These are phyloP conservation scores for Sesia apiformis DNA, from an alignment of 2,888 invertebrate species.

Conservation along the genomic window DNA sequence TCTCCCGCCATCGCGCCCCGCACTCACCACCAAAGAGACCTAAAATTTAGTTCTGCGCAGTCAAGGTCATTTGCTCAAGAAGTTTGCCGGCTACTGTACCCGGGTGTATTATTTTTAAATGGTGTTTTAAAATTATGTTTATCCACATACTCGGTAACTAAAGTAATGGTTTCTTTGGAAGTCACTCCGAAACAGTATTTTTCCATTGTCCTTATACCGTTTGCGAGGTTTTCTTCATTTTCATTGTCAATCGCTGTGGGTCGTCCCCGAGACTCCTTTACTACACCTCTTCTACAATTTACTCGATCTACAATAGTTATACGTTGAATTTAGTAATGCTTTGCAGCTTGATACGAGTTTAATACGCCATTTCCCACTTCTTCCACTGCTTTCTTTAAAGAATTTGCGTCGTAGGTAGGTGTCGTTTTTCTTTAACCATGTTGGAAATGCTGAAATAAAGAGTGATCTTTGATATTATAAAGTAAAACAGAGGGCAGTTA, in stretches of 20 bases:
- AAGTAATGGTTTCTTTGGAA: constrained; percentile 4
- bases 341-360: constrained; percentile 12
- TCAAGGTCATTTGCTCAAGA: no score
- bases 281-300: constrained; percentile 7
- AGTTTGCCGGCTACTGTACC: no score
- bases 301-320: constrained; percentile 11
- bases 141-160: constrained; percentile 11
- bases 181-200: constrained; percentile 10
- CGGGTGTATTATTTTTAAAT: constrained; percentile 23
- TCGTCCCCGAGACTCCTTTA: constrained; percentile 6
- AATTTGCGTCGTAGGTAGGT: no score
- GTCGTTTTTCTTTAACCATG: no score
- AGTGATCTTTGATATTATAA: no score
- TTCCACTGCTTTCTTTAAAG: no score
- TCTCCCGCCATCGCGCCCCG: no score
- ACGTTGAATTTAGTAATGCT: constrained; percentile 10
- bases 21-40: no score
- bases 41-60: no score
- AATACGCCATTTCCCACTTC: constrained; percentile 4
- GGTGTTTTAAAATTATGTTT: constrained; percentile 18
- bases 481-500: no score
- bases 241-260: constrained; percentile 6
- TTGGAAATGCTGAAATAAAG: no score
- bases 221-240: constrained; percentile 6
- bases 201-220: constrained; percentile 9